A percentile compares a stretch with the other conserved stretches of the same genome.
These are phyloP conservation scores for Rhagologus leucostigma DNA, from an alignment of 2,113 vertebrate species.

Conservation along the genomic window DNA sequence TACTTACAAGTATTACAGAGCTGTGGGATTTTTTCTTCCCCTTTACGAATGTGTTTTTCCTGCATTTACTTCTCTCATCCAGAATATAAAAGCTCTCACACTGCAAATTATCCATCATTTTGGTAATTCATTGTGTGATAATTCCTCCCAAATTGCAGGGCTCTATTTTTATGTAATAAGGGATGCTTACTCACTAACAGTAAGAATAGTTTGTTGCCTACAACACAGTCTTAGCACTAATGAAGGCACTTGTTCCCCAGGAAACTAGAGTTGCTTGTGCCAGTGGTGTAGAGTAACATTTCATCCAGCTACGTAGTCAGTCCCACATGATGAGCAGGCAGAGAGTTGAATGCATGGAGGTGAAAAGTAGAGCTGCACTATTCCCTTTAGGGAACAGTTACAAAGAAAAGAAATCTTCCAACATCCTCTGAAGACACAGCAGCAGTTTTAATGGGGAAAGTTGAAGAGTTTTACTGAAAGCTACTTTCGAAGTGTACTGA, in stretches of 20 bases:
- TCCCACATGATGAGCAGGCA: neutral
- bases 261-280: slow-evolving; percentile 59
- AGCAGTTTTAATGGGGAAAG: neutral
- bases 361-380: neutral
- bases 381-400: neutral
- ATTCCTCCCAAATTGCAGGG: slow-evolving; percentile 33
- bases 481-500: neutral
- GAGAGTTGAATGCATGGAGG: neutral
- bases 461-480: neutral
- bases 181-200: slow-evolving; percentile 61
- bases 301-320: neutral
- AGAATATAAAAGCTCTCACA: neutral
- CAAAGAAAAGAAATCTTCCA: neutral
- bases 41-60: neutral
- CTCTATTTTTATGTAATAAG: slow-evolving; percentile 68
- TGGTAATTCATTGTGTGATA: slow-evolving; percentile 17
- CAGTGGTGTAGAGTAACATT: neutral
- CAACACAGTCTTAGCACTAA: slow-evolving; percentile 36
- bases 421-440: neutral
- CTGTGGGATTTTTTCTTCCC: neutral
- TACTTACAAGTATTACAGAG: neutral
- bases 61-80: neutral
- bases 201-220: slow-evolving; percentile 71
- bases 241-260: slow-evolving; percentile 67
- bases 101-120: neutral